Evolutionary conservation across 2,797 vertebrate genomes (phyloP).

Genomic region (Phylloscopus collybita): DNA sequence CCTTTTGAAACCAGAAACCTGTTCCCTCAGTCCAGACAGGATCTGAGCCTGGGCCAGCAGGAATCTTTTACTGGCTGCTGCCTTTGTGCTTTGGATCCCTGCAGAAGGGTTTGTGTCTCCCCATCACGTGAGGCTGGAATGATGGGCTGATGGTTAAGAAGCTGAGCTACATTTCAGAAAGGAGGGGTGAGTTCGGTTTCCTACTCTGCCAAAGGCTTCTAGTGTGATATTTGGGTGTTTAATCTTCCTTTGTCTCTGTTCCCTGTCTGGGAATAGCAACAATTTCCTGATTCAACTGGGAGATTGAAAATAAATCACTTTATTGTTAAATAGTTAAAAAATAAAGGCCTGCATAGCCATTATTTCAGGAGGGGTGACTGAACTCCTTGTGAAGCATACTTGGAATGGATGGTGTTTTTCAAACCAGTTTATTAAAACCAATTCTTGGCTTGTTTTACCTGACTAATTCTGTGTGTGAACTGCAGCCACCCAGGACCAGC

Average conservation of each 20-base stretch:
- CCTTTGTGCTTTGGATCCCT: slow-evolving; percentile 16
- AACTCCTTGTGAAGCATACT: slow-evolving; percentile 8
- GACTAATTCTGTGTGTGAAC: neutral
- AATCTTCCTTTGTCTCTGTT: slow-evolving; percentile 49
- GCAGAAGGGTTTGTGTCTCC: slow-evolving; percentile 13
- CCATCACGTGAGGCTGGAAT: slow-evolving; percentile 10
- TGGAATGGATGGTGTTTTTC: slow-evolving; percentile 11
- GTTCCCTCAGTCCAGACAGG: slow-evolving; percentile 48
- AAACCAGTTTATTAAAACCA: neutral
- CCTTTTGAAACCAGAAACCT: slow-evolving; percentile 73
- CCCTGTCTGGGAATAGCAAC: slow-evolving; percentile 35
- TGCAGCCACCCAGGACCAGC: neutral
- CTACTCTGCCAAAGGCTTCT: slow-evolving; percentile 48
- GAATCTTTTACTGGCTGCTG: slow-evolving; percentile 57
- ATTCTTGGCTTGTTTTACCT: neutral
- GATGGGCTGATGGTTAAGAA: slow-evolving; percentile 36
- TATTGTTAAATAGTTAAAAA: slow-evolving; percentile 18
- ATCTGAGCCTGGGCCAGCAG: slow-evolving; percentile 59
- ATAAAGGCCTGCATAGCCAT: neutral
- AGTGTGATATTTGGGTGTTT: slow-evolving; percentile 45
- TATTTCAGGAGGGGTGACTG: slow-evolving; percentile 4
- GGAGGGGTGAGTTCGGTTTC: slow-evolving; percentile 55
- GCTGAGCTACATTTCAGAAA: slow-evolving; percentile 29
- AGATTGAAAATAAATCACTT: slow-evolving; percentile 52
- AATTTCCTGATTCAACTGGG: slow-evolving; percentile 33